Conservation (phyloP, 2,113 vertebrate species). For the Macrotus californicus region DNA sequence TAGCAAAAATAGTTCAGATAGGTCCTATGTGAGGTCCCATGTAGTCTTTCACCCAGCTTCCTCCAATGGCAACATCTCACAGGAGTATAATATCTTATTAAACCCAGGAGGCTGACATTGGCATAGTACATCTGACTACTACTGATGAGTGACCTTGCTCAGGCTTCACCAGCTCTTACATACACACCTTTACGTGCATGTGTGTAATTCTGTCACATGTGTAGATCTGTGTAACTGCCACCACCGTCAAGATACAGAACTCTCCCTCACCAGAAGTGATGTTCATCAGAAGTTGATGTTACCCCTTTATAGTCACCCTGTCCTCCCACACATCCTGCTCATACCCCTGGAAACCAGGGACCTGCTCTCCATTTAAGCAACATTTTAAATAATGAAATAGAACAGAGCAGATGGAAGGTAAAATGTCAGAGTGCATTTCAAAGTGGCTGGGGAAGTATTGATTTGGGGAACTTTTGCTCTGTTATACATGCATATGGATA, state of each 20-base stretch:
- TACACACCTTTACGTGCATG: background rate
- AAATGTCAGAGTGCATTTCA: background rate
- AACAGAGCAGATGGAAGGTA: background rate
- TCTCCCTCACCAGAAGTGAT: too few relatives aligned
- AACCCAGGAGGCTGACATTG: background rate
- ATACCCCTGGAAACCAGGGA: background rate
- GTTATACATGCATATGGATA: background rate
- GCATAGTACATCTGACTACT: background rate
- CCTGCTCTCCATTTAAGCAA: background rate
- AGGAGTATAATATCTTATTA: background rate
- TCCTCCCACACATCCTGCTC: too few relatives aligned
- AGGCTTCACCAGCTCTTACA: background rate
- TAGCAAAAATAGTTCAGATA: background rate
- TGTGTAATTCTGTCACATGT: background rate
- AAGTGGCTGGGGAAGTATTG: background rate
- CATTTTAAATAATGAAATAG: background rate
- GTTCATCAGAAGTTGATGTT: too few relatives aligned
- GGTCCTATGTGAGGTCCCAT: background rate
- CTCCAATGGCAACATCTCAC: background rate
- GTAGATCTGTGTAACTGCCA: background rate
- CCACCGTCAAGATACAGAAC: background rate
- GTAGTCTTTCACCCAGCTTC: background rate
- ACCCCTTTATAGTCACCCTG: background rate
- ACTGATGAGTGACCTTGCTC: background rate
- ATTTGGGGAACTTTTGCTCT: background rate